These are phyloP conservation scores for Dione vanillae DNA, from an alignment of 2,888 invertebrate species.

Conservation along the genomic window DNA sequence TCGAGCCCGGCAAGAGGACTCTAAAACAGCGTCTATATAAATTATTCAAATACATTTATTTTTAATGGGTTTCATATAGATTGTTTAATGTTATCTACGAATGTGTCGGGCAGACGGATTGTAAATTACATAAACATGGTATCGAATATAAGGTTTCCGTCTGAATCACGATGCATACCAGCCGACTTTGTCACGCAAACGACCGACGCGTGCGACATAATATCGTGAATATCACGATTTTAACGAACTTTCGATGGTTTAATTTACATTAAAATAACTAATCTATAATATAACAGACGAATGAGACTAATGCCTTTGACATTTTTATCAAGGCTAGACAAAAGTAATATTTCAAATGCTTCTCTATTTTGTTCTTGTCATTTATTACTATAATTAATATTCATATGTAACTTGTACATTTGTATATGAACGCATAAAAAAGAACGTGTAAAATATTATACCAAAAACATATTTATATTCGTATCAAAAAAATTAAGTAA, in stretches of 20 bases:
- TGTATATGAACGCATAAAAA: neutral
- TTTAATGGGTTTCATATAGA: constrained; percentile 38
- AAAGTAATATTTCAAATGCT: neutral
- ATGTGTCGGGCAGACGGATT: constrained; percentile 68
- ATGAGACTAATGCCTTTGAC: neutral
- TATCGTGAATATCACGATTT: constrained; percentile 70
- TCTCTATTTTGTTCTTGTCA: neutral
- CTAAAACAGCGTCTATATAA: constrained; percentile 43
- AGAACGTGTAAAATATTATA: neutral
- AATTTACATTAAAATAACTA: constrained; percentile 22
- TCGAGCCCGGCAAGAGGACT: constrained; percentile 66
- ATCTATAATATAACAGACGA: constrained; percentile 10
- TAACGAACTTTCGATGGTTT: constrained; percentile 59
- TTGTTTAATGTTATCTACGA: constrained; percentile 65
- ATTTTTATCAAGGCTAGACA: constrained; percentile 23
- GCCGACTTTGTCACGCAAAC: constrained; percentile 75
- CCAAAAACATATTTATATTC: neutral
- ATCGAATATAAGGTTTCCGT: constrained; percentile 76
- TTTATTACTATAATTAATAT: neutral
- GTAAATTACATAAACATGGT: constrained; percentile 77
- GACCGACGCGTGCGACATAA: constrained; percentile 71
- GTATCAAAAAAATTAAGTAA: neutral
- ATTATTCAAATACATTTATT: neutral
- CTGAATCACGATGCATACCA: constrained; percentile 83
- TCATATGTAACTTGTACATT: neutral